Base-by-base conservation (phyloP, 2,888 invertebrate genomes). In the Hipparchia sbordonii region DNA sequence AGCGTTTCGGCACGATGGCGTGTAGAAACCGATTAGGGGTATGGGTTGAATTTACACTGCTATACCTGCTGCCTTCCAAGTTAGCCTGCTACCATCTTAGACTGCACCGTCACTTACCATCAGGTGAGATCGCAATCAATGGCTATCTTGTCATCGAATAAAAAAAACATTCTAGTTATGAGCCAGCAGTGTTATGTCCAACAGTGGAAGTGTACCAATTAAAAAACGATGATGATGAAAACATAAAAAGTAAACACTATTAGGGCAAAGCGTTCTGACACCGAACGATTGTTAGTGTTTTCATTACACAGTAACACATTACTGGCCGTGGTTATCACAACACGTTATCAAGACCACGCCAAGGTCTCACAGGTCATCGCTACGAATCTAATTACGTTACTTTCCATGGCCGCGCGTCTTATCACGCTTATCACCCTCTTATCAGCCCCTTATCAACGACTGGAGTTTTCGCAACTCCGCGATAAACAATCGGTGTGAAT, bases 311-410 rank as follows among this genome's bases (percentile, higher is more conserved):
- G 13, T 65, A 23, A 23, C 51, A 67, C 46, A 33, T 23, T 23
- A 59, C 13, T 45, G 6, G 12, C 59, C 46, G 46, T 12, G 52
- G n/a, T 23, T 57, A 57, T 57, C 57, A 23, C 57, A 70, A 6
- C 33, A 51, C 48, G 57, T 73, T 73, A 75, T 75, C 75, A 70
- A 62, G 70, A 70, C 70, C 70, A 33, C 76, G 45, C 76, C 87
- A 88, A 90, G 89, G 88, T 85, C 84, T 59, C 74, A 72, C 73
- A 85, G 86, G 84, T 89, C 87, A 81, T 85, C 83, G 82, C 77
- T 80, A 72, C 75, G 71, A 84, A 84, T 75, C 82, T 79, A 73
- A 80, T 83, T 79, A 82, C 84, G 57, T 82, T 82, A 82, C 84
- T 85, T 72, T 76, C 78, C 73, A 76, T 69, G 76, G 77, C 75